Conservation (phyloP, 2,888 invertebrate genomes). For the Stenodera caucasica region DNA sequence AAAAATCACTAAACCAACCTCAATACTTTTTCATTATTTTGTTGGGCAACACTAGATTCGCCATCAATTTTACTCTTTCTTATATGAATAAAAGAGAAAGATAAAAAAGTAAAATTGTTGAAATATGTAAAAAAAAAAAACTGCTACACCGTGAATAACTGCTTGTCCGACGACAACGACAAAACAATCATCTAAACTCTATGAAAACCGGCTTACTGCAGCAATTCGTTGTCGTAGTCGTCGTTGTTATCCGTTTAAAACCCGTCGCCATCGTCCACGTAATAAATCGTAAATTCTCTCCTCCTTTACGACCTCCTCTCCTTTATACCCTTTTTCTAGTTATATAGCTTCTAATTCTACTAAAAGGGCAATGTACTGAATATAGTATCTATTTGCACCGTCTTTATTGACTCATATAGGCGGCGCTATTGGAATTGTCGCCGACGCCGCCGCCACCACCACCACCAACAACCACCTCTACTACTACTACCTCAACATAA, state of each 20-base stretch:
- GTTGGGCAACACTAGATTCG: background rate
- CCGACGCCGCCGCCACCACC: background rate
- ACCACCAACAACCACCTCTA: background rate
- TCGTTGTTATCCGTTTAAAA: background rate
- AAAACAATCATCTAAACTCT: background rate
- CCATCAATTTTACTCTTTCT: no score
- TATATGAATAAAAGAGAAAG: background rate
- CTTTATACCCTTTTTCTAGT: background rate
- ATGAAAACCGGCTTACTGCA: background rate
- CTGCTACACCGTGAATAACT: background rate
- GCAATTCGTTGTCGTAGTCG: background rate
- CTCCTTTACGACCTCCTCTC: background rate
- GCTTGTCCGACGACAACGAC: background rate
- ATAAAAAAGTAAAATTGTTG: background rate
- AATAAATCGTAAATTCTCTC: constrained; percentile 2
- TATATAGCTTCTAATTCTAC: background rate
- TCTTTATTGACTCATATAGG: background rate
- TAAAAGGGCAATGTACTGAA: constrained; percentile 3
- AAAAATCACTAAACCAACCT: background rate
- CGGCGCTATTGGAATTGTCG: background rate
- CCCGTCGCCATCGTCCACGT: constrained; percentile 4
- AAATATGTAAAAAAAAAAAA: background rate
- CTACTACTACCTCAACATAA: no score
- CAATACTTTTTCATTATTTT: background rate
- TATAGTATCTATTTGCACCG: background rate